Evolutionary conservation across 2,113 vertebrate species (phyloP).

Genomic region (Nesoenas mayeri): DNA sequence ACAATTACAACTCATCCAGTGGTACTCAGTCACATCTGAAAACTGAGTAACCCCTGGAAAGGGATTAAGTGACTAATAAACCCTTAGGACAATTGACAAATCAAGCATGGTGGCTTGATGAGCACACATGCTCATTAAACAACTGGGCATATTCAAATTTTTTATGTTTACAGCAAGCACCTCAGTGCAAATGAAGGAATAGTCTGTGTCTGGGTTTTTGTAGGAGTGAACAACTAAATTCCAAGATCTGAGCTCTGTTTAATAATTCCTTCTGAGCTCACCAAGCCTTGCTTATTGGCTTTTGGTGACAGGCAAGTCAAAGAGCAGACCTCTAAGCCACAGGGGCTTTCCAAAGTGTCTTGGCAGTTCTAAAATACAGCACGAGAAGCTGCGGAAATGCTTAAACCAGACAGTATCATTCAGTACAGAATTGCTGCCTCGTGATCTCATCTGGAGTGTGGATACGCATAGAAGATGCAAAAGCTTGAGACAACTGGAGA

Average conservation of each 20-base stretch:
- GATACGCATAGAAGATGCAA: neutral
- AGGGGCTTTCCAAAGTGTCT: neutral
- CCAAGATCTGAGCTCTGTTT: neutral
- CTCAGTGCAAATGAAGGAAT: neutral
- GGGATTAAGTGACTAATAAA: neutral
- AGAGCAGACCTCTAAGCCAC: neutral
- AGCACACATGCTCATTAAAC: neutral
- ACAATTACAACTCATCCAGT: neutral
- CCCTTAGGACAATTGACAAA: neutral
- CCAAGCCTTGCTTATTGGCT: accelerated
- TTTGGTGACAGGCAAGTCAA: neutral
- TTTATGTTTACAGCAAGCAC: neutral
- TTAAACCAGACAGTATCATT: neutral
- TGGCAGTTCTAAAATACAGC: neutral
- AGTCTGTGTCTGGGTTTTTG: neutral
- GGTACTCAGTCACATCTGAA: neutral
- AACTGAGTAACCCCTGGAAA: neutral
- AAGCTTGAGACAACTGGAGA: neutral
- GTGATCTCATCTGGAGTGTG: neutral
- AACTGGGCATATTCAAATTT: neutral
- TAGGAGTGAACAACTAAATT: neutral
- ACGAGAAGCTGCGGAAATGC: neutral
- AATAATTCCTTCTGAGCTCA: neutral
- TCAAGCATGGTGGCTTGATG: neutral
- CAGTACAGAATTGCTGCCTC: neutral